Percentiles rank a stretch among this genome's conserved stretches.
These are phyloP conservation scores for Belonocnema kinseyi DNA, from an alignment of 1,140 invertebrate genomes.

Conservation along the genomic window DNA sequence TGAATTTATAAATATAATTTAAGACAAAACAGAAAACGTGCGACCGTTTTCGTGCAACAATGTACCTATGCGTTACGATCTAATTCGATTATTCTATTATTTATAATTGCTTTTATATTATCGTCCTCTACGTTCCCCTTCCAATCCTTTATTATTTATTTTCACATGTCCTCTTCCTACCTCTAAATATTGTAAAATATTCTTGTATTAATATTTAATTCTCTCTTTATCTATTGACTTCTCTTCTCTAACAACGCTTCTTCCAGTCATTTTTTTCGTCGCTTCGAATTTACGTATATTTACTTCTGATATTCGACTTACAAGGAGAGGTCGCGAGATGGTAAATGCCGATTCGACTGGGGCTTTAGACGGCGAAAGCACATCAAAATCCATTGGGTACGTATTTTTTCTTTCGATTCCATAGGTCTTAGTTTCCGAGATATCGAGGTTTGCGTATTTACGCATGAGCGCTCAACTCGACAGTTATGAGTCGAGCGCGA, in stretches of 20 bases:
- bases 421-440: slow-evolving; percentile 29
- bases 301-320: slow-evolving; percentile 25
- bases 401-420: slow-evolving; percentile 38
- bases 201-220: slow-evolving; percentile 37
- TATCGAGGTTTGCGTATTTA: slow-evolving; percentile 41
- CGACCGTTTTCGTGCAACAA: slow-evolving; percentile 49
- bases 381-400: no score
- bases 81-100: slow-evolving; percentile 54
- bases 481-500: no score
- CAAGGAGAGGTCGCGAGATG: no score
- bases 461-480: slow-evolving; percentile 13
- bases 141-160: slow-evolving; percentile 44
- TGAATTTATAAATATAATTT: slow-evolving; percentile 33
- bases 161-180: slow-evolving; percentile 14
- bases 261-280: not conserved
- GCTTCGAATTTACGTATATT: not conserved
- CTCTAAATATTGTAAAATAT: slow-evolving; percentile 10
- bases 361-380: no score
- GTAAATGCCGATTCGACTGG: no score
- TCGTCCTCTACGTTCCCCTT: slow-evolving; percentile 45
- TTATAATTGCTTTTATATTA: slow-evolving; percentile 61
- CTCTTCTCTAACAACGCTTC: not conserved
- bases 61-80: slow-evolving; percentile 62
- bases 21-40: slow-evolving; percentile 41
- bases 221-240: slow-evolving; percentile 16